These are phyloP conservation scores for Protodeltote pygarga DNA, from an alignment of 2,888 invertebrate species.

Conservation along the genomic window DNA sequence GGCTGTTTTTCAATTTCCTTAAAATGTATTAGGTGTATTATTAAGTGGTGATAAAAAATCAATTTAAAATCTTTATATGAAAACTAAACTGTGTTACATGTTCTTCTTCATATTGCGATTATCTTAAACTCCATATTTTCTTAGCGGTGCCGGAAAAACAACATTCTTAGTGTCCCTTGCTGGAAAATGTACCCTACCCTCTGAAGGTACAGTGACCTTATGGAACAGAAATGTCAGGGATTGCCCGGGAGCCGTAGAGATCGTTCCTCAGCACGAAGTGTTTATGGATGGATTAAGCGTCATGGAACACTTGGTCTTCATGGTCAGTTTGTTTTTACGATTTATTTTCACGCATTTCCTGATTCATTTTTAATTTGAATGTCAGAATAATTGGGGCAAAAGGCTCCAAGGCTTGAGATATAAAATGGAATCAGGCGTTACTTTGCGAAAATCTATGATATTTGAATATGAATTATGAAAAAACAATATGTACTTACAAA, in stretches of 20 bases:
- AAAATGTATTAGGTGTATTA: too few relatives aligned
- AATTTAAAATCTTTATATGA: background rate
- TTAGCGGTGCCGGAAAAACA: slow-evolving; percentile 88
- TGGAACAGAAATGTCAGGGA: slow-evolving; percentile 79
- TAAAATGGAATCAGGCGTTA: too few relatives aligned
- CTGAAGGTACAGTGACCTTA: slow-evolving; percentile 75
- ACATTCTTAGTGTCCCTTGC: slow-evolving; percentile 85
- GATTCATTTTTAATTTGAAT: too few relatives aligned
- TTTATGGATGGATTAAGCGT: slow-evolving; percentile 88
- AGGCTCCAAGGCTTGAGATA: too few relatives aligned
- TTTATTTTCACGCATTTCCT: slow-evolving; percentile 12
- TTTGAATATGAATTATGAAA: too few relatives aligned
- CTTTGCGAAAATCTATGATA: too few relatives aligned
- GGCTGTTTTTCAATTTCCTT: too few relatives aligned
- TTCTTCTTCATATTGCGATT: background rate
- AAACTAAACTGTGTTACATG: background rate
- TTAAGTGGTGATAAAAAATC: too few relatives aligned
- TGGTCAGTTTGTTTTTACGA: slow-evolving; percentile 77
- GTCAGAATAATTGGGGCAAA: slow-evolving; percentile 13
- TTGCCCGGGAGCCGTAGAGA: slow-evolving; percentile 71
- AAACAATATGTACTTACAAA: too few relatives aligned
- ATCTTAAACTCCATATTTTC: slow-evolving; percentile 4
- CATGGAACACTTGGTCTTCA: slow-evolving; percentile 89
- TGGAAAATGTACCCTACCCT: slow-evolving; percentile 80
- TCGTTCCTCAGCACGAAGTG: slow-evolving; percentile 90